Conservation (phyloP, 2,888 invertebrate species). For the Stenodema calcarata region DNA sequence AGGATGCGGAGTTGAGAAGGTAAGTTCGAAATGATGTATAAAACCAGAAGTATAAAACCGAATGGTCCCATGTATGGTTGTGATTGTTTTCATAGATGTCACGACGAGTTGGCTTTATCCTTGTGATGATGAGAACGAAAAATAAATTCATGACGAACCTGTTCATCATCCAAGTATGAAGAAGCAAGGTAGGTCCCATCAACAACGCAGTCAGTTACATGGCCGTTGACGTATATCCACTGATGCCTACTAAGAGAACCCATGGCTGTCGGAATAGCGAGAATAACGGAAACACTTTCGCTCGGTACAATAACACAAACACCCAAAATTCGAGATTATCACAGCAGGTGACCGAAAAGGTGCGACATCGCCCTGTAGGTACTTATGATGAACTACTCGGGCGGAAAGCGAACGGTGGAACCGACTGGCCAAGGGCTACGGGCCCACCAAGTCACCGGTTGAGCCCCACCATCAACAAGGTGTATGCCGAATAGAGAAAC, state of each 20-base stretch:
- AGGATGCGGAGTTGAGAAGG: no score
- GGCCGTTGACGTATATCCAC: slow-evolving; percentile 44
- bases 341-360: background rate
- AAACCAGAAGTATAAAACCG: no score
- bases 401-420: background rate
- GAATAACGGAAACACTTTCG: background rate
- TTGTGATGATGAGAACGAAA: no score
- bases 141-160: background rate
- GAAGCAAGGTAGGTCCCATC: slow-evolving; percentile 36
- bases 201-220: slow-evolving; percentile 40
- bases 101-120: no score
- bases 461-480: slow-evolving; percentile 26
- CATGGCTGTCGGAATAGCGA: background rate
- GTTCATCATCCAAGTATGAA: slow-evolving; percentile 21
- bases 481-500: slow-evolving; percentile 32
- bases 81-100: no score
- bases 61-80: no score
- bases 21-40: no score
- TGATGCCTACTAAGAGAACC: background rate
- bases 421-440: background rate
- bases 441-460: background rate
- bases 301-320: background rate
- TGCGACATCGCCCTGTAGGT: slow-evolving; percentile 11
- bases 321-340: background rate
- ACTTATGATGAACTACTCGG: background rate